Evolutionary conservation across 2,797 vertebrate species (phyloP).

Genomic region (Macrochelys suwanniensis): DNA sequence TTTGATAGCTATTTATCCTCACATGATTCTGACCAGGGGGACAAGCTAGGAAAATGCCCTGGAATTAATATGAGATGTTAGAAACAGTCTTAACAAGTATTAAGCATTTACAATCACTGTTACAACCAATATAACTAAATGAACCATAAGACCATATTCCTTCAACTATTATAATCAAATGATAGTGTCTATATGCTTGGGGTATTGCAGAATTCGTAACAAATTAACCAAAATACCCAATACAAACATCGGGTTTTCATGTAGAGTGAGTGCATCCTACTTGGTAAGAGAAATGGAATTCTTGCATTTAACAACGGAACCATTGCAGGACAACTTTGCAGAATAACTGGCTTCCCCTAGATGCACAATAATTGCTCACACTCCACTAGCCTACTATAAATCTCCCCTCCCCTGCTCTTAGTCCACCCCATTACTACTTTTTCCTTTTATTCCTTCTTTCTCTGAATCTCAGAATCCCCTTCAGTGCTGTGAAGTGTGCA

Average conservation of each 20-base stretch:
- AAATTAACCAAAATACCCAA: background rate
- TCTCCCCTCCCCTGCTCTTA: background rate
- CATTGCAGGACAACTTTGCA: background rate
- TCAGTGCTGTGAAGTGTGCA: background rate
- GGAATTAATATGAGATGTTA: background rate
- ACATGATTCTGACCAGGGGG: background rate
- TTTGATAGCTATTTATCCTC: background rate
- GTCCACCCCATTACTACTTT: background rate
- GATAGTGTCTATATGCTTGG: background rate
- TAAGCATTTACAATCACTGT: background rate
- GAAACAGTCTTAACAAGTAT: background rate
- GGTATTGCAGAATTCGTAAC: background rate
- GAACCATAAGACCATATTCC: background rate
- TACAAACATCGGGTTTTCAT: background rate
- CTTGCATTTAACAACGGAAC: background rate
- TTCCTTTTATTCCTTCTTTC: background rate
- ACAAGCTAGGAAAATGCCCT: background rate
- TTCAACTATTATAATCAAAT: background rate
- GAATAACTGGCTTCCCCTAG: background rate
- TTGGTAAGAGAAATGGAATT: background rate
- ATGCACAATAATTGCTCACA: background rate
- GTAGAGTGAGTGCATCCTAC: fast-evolving
- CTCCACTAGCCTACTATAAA: background rate
- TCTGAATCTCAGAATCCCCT: background rate
- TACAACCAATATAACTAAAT: background rate